These are phyloP conservation scores for Verasper variegatus DNA, from an alignment of 2,113 vertebrate species.

Conservation along the genomic window DNA sequence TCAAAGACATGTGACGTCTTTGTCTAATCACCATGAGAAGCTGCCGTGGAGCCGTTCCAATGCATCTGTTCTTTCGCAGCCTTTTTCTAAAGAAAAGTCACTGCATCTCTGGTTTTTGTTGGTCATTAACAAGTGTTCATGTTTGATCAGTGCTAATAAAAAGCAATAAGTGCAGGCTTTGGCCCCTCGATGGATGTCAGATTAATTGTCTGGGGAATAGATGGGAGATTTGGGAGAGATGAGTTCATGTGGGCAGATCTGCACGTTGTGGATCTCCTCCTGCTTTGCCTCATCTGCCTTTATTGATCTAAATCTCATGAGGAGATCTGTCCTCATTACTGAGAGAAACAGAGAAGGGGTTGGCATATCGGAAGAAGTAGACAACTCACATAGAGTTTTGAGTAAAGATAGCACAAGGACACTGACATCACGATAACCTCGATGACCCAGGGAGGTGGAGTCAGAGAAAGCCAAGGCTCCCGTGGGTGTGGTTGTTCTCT, in stretches of 20 bases:
- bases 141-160: constrained; percentile 72
- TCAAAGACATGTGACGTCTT: constrained; percentile 60
- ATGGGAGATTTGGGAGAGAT: constrained; percentile 48
- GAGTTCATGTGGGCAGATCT: constrained; percentile 67
- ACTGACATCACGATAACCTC: constrained; percentile 63
- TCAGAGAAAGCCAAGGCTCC: constrained; percentile 59
- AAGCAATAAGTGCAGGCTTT: constrained; percentile 52
- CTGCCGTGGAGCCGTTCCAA: constrained; percentile 47
- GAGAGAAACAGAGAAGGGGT: constrained; percentile 1
- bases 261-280: constrained; percentile 32
- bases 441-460: constrained; percentile 50
- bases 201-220: constrained; percentile 52
- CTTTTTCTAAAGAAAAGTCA: constrained; percentile 41
- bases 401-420: background rate
- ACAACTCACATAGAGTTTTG: background rate
- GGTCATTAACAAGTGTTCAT: constrained; percentile 64
- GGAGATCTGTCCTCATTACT: constrained; percentile 2
- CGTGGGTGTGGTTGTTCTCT: constrained; percentile 64
- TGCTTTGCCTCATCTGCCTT: constrained; percentile 49
- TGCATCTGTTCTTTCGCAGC: constrained; percentile 57
- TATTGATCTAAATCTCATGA: constrained; percentile 57
- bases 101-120: constrained; percentile 55
- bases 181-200: constrained; percentile 49
- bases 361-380: background rate
- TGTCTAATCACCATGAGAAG: constrained; percentile 57